Percentiles rank a stretch among this genome's conserved stretches.
These are phyloP conservation scores for Synergus gifuensis DNA, from an alignment of 2,888 invertebrate species.

Conservation along the genomic window DNA sequence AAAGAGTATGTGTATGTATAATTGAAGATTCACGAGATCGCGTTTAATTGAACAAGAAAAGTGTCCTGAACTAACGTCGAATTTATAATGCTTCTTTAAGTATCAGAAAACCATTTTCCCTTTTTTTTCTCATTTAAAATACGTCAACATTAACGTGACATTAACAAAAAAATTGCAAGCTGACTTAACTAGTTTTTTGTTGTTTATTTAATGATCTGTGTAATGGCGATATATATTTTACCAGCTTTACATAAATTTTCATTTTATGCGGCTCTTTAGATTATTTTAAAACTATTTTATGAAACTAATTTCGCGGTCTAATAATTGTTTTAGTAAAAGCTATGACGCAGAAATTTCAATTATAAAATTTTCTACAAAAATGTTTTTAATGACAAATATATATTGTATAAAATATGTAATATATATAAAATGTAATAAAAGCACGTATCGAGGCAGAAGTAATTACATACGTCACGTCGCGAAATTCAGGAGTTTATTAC, in stretches of 20 bases:
- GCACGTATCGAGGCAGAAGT: not conserved
- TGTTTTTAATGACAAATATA: too few species aligned
- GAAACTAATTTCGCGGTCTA: too few species aligned
- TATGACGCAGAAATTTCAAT: too few species aligned
- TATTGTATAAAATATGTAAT: too few species aligned
- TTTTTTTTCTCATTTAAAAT: not conserved
- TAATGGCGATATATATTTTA: too few species aligned
- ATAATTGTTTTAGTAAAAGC: too few species aligned
- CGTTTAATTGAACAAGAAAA: not conserved
- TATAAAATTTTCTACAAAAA: too few species aligned
- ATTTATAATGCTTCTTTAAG: too few species aligned
- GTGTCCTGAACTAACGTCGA: not conserved
- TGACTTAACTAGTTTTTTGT: not conserved
- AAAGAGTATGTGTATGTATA: not conserved
- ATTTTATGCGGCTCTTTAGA: too few species aligned
- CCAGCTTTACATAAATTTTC: too few species aligned
- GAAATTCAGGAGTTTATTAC: slow-evolving; percentile 15
- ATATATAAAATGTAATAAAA: not conserved
- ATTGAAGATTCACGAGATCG: not conserved
- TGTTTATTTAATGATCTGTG: too few species aligned
- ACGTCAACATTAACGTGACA: not conserved
- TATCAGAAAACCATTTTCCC: not conserved
- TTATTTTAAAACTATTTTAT: too few species aligned
- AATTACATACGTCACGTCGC: not conserved
- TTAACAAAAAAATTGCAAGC: not conserved